phyloP scores from a whole-genome alignment of 2,113 vertebrate species.

The Oryzias melastigma region DNA sequence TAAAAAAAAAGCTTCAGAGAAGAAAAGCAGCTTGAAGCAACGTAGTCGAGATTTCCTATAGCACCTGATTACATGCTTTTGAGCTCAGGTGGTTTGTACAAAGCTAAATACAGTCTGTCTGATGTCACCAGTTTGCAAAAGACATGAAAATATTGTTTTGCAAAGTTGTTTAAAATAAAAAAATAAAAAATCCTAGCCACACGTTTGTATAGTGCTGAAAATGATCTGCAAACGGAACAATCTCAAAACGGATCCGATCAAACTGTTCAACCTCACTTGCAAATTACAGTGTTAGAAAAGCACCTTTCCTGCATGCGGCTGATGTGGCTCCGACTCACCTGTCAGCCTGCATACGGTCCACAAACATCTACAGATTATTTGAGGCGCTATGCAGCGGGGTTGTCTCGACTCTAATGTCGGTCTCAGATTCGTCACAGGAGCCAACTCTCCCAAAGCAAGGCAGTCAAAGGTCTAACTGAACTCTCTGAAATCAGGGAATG shows the following conservation, averaged over 20 bases:
- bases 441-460: constrained; percentile 47
- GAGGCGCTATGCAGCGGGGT: constrained; percentile 44
- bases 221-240: constrained; percentile 51
- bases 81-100: constrained; percentile 55
- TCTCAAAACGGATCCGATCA: constrained; percentile 1
- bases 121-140: constrained; percentile 44
- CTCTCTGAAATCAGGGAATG: constrained; percentile 83
- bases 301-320: constrained; percentile 47
- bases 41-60: constrained; percentile 31
- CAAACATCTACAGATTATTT: constrained; percentile 53
- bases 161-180: neutral
- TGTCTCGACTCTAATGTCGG: constrained; percentile 13
- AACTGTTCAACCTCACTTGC: constrained; percentile 18
- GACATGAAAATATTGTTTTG: constrained; percentile 19
- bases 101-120: constrained; percentile 42
- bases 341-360: constrained; percentile 25
- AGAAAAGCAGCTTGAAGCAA: constrained; percentile 53
- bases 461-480: constrained; percentile 62
- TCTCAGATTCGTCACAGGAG: constrained; percentile 23
- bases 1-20: constrained; percentile 23
- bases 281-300: constrained; percentile 28
- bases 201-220: constrained; percentile 45
- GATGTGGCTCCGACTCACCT: constrained; percentile 31
- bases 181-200: neutral
- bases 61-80: constrained; percentile 54